Base-by-base conservation (phyloP, 2,797 vertebrate genomes). In the Alauda arvensis region DNA sequence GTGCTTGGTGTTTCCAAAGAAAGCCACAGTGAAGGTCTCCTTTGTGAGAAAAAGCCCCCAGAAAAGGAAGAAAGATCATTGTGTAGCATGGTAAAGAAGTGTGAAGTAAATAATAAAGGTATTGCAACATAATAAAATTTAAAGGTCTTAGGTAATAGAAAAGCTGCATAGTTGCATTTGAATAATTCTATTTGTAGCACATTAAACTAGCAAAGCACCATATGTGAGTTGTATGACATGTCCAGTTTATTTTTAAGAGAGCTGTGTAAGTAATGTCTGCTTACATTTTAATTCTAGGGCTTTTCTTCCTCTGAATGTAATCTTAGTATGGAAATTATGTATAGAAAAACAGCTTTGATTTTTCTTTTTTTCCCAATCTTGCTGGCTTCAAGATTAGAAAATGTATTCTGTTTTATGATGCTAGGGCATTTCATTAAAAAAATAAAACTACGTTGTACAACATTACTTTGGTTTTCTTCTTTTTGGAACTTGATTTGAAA, bases 331-430 rank as follows among this genome's bases (percentile, higher is more conserved):
- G 72, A 80, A 83, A 55, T 77, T n/a, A 37, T 6, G 3, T 75
- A 14, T 31, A 39, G 76, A 18, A 74, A 69, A 74, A 7, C 11
- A 77, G 63, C 70, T 70, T 74, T 2, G 1, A 33, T 70, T 88
- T 72, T 76, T 45, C 25, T 52, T 69, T 34, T 34, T 57, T 40
- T 29, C 70, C 77, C 88, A 79, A 79, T 97, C 96, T 97, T 97
- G 96, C 96, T 96, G 97, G 97, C 87, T 93, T 96, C 96, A 95
- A 96, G 94, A 91, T 97, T 94, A 93, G 91, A 91, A 85, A 81
- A 90, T 33, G 18, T 52, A 24, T 80, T 75, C 83, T 89, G 66
- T 87, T 91, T 86, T 86, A 76, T 63, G 87, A 76, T 0, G 5
- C 83, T 78, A 81, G 89, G 75, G 88, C 75, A 87, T 94, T 82